Conservation (phyloP, 2,797 vertebrate genomes). For the Decapterus maruadsi region DNA sequence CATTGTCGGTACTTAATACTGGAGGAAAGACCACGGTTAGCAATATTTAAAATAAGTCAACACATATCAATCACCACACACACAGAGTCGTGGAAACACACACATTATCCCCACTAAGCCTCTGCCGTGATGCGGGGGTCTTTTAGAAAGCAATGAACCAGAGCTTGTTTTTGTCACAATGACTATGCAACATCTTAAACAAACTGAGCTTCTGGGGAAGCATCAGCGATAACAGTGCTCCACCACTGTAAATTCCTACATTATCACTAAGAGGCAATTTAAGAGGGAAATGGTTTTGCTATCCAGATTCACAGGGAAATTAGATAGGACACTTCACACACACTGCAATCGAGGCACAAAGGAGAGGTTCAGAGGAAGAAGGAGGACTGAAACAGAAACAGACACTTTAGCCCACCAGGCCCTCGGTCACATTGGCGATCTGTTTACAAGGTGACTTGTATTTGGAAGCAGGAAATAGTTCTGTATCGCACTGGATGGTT, state of each 20-base stretch:
- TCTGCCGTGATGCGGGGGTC: conserved; percentile 50
- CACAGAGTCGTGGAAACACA: conserved; percentile 24
- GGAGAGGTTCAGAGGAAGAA: conserved; percentile 36
- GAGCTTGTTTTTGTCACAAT: conserved; percentile 72
- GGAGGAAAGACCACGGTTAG: conserved; percentile 67
- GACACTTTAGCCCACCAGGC: conserved; percentile 9
- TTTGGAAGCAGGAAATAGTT: conserved; percentile 9
- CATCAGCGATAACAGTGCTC: conserved; percentile 66
- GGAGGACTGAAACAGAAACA: conserved; percentile 19
- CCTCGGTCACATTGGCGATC: conserved; percentile 3
- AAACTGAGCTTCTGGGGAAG: conserved; percentile 66
- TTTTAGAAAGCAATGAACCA: conserved; percentile 69
- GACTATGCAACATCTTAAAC: conserved; percentile 70
- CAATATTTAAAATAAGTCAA: conserved; percentile 74
- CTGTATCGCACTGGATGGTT: neutral
- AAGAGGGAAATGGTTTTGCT: conserved; percentile 56
- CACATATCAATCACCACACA: conserved; percentile 57
- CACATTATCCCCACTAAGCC: conserved; percentile 60
- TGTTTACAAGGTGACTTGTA: conserved; percentile 17
- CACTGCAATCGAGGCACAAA: conserved; percentile 57
- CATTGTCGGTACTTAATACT: conserved; percentile 71
- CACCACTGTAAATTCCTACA: conserved; percentile 66
- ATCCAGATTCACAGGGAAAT: conserved; percentile 58
- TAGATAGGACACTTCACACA: conserved; percentile 66
- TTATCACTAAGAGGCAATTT: conserved; percentile 73